Base-by-base conservation (phyloP, 2,797 vertebrate species). In the Alosa sapidissima region DNA sequence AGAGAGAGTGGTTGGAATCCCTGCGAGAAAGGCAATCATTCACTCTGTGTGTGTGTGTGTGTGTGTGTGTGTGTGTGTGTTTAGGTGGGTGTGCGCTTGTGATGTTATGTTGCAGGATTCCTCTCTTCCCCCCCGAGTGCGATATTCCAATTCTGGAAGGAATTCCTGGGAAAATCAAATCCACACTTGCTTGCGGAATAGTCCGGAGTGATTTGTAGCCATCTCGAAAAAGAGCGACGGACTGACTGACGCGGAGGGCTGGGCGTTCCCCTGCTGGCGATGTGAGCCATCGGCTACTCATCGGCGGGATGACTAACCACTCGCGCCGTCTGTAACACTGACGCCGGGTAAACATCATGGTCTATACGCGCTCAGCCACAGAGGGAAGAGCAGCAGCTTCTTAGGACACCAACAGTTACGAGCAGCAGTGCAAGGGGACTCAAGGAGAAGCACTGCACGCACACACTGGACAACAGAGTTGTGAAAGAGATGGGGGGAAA, bases 81-180 rank as follows among this genome's bases (percentile, higher is more conserved):
- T 41, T 78, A 45, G 41, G 41, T 47, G 72, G 72, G 41, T 41
- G 72, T 47, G 72, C 19, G 36, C 41, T 45, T 75, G 72, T 78
- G 72, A 75, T 78, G 72, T 78, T 41, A 75, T 75, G 68, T 45
- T 75, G 68, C 68, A 75, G 68, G 68, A 75, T 75, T 75, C 68
- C 68, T 75, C 33, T 75, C 68, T 75, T 75, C 36, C 33, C 68
- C 68, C 68, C 36, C 36, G 36, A 75, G 68, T 75, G 68, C 36
- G 68, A 75, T 75, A 75, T 75, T 75, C 68, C 68, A 75, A 75
- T 75, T 75, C 68, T 75, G 68, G 68, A 45, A 75, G 68, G 36
- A 75, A 75, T 75, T 75, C 68, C 68, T 75, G 68, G 68, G 68
- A 45, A 75, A 75, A 75, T 75, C 68, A 75, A 75, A 75, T 75